A percentile compares a stretch with the other conserved stretches of the same genome.
phyloP scores from a whole-genome alignment of 2,113 vertebrate genomes.

The Pionites leucogaster region DNA sequence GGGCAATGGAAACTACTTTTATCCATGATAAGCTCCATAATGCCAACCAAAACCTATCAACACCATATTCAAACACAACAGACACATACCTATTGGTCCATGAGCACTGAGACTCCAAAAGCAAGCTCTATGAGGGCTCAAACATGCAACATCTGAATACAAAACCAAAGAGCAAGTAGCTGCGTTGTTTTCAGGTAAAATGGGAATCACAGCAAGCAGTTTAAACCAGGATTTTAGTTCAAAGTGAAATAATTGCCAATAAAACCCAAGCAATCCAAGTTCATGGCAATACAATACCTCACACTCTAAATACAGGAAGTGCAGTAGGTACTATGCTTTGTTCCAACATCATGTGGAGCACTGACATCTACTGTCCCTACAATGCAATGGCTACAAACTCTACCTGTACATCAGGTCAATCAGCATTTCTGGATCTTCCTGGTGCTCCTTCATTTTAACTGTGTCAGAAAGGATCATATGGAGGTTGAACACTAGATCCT shows the following conservation, averaged over 20 bases:
- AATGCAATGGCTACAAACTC: not conserved
- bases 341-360: not conserved
- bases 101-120: not conserved
- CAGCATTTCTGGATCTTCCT: constrained; percentile 98
- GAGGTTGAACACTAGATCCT: constrained; percentile 97
- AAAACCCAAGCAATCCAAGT: not conserved
- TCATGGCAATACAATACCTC: not conserved
- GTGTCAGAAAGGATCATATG: constrained; percentile 99
- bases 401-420: constrained; percentile 99
- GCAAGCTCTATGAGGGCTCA: not conserved
- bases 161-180: not conserved
- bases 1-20: not conserved
- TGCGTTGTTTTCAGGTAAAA: not conserved
- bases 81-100: not conserved
- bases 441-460: constrained; percentile 99
- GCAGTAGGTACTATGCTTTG: not conserved
- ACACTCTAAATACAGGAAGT: not conserved
- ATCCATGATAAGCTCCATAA: not conserved
- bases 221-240: not conserved
- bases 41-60: not conserved
- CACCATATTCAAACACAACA: not conserved
- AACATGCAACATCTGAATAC: not conserved
- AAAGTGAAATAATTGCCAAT: not conserved
- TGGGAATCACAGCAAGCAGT: not conserved
- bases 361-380: not conserved